Evolutionary conservation across 2,888 invertebrate genomes (phyloP).

Genomic region (Gnatocerus cornutus): DNA sequence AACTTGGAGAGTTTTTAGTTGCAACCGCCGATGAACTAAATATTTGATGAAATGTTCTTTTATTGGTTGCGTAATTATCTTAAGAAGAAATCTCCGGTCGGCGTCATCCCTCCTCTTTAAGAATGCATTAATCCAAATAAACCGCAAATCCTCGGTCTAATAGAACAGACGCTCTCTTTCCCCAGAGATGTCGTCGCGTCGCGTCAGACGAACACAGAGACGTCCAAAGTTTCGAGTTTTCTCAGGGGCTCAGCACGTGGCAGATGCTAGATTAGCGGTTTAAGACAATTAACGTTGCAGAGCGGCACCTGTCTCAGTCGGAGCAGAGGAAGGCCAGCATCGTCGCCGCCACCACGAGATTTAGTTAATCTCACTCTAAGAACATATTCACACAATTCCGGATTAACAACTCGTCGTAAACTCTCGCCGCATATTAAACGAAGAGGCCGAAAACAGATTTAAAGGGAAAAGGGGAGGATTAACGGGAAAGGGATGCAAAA

Average conservation of each 20-base stretch:
- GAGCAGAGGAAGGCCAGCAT: constrained; percentile 27
- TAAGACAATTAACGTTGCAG: constrained; percentile 63
- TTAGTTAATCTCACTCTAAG: constrained; percentile 56
- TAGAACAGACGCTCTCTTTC: constrained; percentile 7
- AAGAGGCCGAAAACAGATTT: constrained; percentile 37
- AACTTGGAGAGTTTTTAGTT: constrained; percentile 4
- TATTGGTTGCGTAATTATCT: not conserved
- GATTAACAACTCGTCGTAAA: constrained; percentile 58
- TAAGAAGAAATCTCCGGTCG: not conserved
- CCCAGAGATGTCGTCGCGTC: constrained; percentile 20
- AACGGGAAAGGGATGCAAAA: constrained; percentile 21
- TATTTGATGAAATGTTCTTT: no score
- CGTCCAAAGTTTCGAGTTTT: constrained; percentile 23
- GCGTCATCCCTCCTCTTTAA: not conserved
- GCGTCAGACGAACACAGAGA: constrained; percentile 7
- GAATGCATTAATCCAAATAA: constrained; percentile 22
- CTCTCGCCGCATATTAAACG: constrained; percentile 56
- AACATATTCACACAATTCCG: constrained; percentile 58
- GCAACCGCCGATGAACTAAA: not conserved
- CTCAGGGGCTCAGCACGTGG: constrained; percentile 55
- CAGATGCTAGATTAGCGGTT: constrained; percentile 66
- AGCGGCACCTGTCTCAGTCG: constrained; percentile 47
- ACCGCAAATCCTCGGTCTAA: constrained; percentile 18
- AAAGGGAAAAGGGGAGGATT: constrained; percentile 26
- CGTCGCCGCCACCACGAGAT: constrained; percentile 46